Evolutionary conservation across 2,113 vertebrate genomes (phyloP), one percentile per base, ranked within the genome.

Genomic region (Clarias magur): DNA sequence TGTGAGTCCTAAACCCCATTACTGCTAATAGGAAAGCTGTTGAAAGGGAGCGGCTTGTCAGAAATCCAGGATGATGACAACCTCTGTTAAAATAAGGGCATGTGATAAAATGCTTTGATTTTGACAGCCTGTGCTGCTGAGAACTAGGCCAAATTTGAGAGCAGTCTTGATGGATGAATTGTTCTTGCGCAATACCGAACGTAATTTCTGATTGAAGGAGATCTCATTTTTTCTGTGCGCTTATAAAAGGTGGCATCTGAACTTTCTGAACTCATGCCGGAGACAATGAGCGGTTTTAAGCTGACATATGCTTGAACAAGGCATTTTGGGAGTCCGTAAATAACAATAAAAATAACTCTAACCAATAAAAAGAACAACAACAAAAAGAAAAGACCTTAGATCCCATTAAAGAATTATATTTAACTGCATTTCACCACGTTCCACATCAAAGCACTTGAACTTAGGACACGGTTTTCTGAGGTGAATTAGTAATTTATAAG

Each of bases 401-500:
- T 6, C 10, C 10, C 72, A 75, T 53, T n/a, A 13, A 23, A 16
- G 48, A 76, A 53, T 19, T 6, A 23, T 0, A 56, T 75, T 75
- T 62, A 15, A 85, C 59, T 27, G 30, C 42, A 34, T n/a, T 73
- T 34, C 48, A 48, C 48, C 0, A 8, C 48, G 48, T 48, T 84
- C 54, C 68, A 42, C 67, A 83, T 84, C 53, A 73, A 21, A 73
- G 67, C 56, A 21, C 78, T 38, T 60, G 56, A 80, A 60, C n/a
- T 5, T 59, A 30, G 53, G 53, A 59, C n/a, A 80, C 0, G 6
- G n/a, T 11, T 80, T 30, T 80, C 76, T 80, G 56, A 59, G 13
- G 21, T 6, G 34, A 62, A 38, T 38, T 5, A 42, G 0, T 19
- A 42, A 53, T 80, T 79, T 78, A 79, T 78, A 21, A 17, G n/a